Base-by-base conservation (phyloP, 1,140 invertebrate genomes). In the Procambarus virginalis region DNA sequence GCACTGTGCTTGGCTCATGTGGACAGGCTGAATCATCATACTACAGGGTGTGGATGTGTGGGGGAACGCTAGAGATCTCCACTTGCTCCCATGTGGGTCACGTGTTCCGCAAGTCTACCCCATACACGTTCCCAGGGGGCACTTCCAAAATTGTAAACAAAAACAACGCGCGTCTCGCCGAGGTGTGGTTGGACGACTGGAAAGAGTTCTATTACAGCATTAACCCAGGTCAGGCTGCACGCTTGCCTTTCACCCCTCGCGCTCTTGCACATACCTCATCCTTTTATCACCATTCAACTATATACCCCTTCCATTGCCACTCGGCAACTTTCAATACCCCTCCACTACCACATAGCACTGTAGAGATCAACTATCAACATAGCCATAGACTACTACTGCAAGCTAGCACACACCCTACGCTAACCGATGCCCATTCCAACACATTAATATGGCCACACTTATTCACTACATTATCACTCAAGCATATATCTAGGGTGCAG, bases 71-170 rank as follows among this genome's bases (percentile, higher is more conserved):
- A 94, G 97, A 98, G 95, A 98, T 98, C 93, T 95, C 96, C 92
- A 97, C 97, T 92, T 98, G 97, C 94, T 98, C 97, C 92, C 97
- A 97, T 94, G 98, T 98, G 92, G 97, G 98, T 92, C 98, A 99
- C 95, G 98, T 99, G 92, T 99, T 99, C 95, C 96, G 99, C 93
- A 99, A 99, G 95, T 98, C 98, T 93, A 99, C 98, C 92, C 99
- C 99, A 73, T 99, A 99, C 94, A 98, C 98, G 92, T 99, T 99
- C 95, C 99, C 99, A 89, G 99, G 99, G 93, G 99, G 99, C 93
- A 99, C 98, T 92, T 97, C 98, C 94, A 97, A 97, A 94, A 98
- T 99, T 94, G 97, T 99, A 94, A 98, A 99, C 96, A 98, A 99
- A 95, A 99, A 99, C 96, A 98, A 98, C 96, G 98, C 97, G 92